Base-by-base conservation (phyloP, 1,140 invertebrate genomes). In the Leptonema lineaticorne region DNA sequence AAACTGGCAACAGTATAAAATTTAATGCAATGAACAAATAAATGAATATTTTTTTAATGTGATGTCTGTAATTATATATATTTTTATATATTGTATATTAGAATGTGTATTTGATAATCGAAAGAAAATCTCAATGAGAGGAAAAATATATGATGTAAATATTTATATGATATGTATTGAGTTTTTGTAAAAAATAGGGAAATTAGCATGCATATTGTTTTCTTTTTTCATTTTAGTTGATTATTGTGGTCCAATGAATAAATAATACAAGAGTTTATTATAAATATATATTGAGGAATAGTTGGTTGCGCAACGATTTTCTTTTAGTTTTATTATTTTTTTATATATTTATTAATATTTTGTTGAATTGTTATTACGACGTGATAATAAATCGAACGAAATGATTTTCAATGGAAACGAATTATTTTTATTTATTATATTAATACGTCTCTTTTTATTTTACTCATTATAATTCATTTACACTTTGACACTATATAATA, bases 381-480 rank as follows among this genome's bases (percentile, higher is more conserved):
- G 70, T 72, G 71, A 67, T 69, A 72, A 72, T 72, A 73, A 73
- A 73, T 69, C 60, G 65, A 68, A 69, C 60, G 71, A 73, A 69
- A 67, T 72, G 68, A 69, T 69, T 69, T 67, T 72, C 70, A 72
- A 57, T 64, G 67, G 57, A 72, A 22, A 69, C 58, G 28, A 69
- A 53, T 66, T 56, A 16, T 30, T 53, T 67, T 68, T 59, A 67
- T 70, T 71, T 68, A 65, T 71, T 71, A 65, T 48, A 63, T 70
- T 70, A 58, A 56, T n/a, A n/a, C n/a, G n/a, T n/a, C n/a, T n/a
- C n/a, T n/a, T n/a, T n/a, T n/a, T n/a, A n/a, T n/a, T n/a, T n/a
- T n/a, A n/a, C n/a, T n/a, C n/a, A n/a, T n/a, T n/a, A n/a, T n/a
- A n/a, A n/a, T n/a, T n/a, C n/a, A n/a, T n/a, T n/a, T n/a, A n/a